Base-by-base conservation (phyloP, 30 jellyfish, hydroid and myxozoan species). In the Aurelia coerulea region DNA sequence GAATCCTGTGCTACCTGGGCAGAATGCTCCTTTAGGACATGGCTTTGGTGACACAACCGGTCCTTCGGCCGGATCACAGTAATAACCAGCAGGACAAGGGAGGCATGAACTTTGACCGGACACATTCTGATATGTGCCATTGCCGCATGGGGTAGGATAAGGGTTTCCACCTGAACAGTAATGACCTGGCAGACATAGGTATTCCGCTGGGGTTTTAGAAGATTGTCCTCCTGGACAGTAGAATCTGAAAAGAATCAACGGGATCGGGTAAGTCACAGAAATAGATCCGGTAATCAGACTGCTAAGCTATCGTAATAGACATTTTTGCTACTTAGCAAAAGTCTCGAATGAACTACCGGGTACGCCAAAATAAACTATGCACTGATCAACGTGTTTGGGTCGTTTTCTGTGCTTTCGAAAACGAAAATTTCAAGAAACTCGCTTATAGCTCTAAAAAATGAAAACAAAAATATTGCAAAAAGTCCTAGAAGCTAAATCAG, bases 151-250 rank as follows among this genome's bases (percentile, higher is more conserved):
- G 0, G 80, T 17, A 5, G 99, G 97, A 51, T 49, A 32, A 3
- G 86, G 76, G 39, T 86, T 75, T 58, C 90, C 97, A 50, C 89
- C 88, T 13, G 92, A 91, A 62, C 99, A 95, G 76, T 71, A 95
- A 79, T 95, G 97, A 58, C 99, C 99, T 1, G 90, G 73, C 19
- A 71, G 90, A 86, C 99, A 95, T 12, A 74, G 86, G 64, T 62
- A 65, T 16, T 70, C 95, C 42, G 90, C 49, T 53, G 99, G 99
- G 4, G 97, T 95, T 63, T 90, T 65, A 1, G 88, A 56, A 18
- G 95, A 68, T 65, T 95, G 97, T 13, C 99, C 99, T 5, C 89
- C 90, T n/a, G 97, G 99, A 76, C 99, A 95, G 88, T 76, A 95
- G 68, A 14, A 90, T 32, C 99, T 95, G 73, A 35, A 83, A 70